Conservation (phyloP, 2,888 invertebrate species). For the Hirtodrosophila trivittata region DNA sequence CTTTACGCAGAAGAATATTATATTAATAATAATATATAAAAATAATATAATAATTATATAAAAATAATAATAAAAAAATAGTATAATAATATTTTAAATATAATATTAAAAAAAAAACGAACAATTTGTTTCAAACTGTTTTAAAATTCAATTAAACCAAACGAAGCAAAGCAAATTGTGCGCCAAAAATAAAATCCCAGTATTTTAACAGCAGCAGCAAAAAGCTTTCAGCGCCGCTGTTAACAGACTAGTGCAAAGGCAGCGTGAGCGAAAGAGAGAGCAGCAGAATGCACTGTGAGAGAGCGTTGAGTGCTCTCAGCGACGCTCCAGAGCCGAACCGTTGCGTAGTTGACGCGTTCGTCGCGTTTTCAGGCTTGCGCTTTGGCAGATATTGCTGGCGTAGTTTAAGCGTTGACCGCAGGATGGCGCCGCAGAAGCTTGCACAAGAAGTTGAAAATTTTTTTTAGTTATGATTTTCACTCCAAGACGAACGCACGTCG, state of each 20-base stretch:
- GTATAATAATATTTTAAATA: too few relatives aligned
- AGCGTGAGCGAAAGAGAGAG: neutral
- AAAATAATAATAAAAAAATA: too few relatives aligned
- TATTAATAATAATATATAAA: too few relatives aligned
- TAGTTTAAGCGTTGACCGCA: constrained; percentile 56
- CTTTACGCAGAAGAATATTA: too few relatives aligned
- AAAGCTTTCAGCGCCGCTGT: constrained; percentile 46
- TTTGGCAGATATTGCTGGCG: neutral
- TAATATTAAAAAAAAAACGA: too few relatives aligned
- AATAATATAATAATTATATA: too few relatives aligned
- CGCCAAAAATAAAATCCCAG: constrained; percentile 38
- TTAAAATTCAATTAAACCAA: too few relatives aligned
- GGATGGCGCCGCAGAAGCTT: constrained; percentile 62
- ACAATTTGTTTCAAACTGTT: too few relatives aligned
- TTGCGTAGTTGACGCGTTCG: neutral
- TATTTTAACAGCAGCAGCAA: constrained; percentile 41
- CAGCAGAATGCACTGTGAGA: constrained; percentile 3
- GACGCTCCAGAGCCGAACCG: neutral
- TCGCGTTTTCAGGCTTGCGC: constrained; percentile 30
- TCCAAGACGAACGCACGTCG: constrained; percentile 78
- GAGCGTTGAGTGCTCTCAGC: constrained; percentile 1
- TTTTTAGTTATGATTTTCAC: constrained; percentile 80
- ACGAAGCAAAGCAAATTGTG: neutral
- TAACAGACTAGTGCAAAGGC: constrained; percentile 8
- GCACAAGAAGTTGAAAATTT: constrained; percentile 64